Evolutionary conservation across 2,888 invertebrate species (phyloP), one percentile per base, ranked within the genome.

Genomic region (Brachyopa scutellaris): DNA sequence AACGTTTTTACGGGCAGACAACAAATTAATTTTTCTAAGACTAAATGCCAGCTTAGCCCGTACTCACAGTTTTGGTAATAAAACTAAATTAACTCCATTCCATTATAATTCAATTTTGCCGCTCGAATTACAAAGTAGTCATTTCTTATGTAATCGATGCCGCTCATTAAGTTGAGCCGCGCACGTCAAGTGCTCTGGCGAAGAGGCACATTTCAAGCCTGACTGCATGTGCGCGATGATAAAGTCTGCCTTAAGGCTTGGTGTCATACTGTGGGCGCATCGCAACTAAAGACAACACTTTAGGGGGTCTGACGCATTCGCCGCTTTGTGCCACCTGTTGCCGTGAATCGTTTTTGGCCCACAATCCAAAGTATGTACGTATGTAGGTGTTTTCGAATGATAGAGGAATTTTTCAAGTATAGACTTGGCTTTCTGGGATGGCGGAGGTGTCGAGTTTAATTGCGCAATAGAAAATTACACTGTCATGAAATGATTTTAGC

Each of bases 101-200:
- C 80, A 62, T 29, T 69, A 8, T 47, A 49, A 69, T 55, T 69
- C n/a, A 40, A 55, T 57, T 55, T 42, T 17, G 29, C 45, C 79
- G 45, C 45, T 23, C 13, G 61, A 67, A 55, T 51, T 19, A 26
- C 49, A 21, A 49, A 53, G 49, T 38, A 19, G 49, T 26, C 26
- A 57, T 66, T n/a, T 76, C 77, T 82, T 66, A 11, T 36, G 70
- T 77, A 72, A 82, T 66, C 77, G 53, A 66, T 74, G 74, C 76
- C 49, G 55, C 42, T 67, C 36, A 76, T 64, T 69, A 31, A 64
- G 21, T 59, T 19, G 40, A 51, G 40, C 57, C 66, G 38, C 31
- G 55, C 33, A 6, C 29, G 53, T 45, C 42, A 66, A 61, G 53
- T 67, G 67, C 36, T 62, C 42, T 11, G 23, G 62, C n/a, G 13